Evolutionary conservation across 2,113 vertebrate genomes (phyloP).

Genomic region (Anarhynchus alexandrinus): DNA sequence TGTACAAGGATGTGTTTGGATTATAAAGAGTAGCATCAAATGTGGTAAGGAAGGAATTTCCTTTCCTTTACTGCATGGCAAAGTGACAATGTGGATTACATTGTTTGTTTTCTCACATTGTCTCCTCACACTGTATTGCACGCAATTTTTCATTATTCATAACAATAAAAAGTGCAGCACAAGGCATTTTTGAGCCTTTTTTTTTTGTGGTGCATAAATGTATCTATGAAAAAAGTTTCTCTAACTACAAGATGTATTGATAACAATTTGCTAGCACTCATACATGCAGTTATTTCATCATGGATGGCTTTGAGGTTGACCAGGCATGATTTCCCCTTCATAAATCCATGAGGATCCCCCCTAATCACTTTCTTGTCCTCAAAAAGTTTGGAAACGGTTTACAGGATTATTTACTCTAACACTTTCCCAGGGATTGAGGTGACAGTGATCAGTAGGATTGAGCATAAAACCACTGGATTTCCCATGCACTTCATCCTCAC

Average conservation of each 20-base stretch:
- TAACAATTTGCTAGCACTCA: background rate
- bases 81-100: background rate
- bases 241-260: background rate
- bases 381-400: background rate
- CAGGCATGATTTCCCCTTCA: background rate
- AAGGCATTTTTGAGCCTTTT: background rate
- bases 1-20: background rate
- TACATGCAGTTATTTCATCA: background rate
- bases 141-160: background rate
- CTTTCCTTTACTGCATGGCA: background rate
- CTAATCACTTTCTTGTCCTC: background rate
- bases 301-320: background rate
- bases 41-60: background rate
- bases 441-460: fast-evolving
- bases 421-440: background rate
- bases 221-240: background rate
- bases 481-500: background rate
- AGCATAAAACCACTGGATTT: background rate
- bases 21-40: background rate
- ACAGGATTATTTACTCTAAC: background rate
- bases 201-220: background rate
- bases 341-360: background rate
- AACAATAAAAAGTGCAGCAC: background rate
- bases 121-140: background rate
- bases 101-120: background rate